Evolutionary conservation across 2,113 vertebrate genomes (phyloP), one percentile per base, ranked within the genome.

Genomic region (Hippocampus barbouri): DNA sequence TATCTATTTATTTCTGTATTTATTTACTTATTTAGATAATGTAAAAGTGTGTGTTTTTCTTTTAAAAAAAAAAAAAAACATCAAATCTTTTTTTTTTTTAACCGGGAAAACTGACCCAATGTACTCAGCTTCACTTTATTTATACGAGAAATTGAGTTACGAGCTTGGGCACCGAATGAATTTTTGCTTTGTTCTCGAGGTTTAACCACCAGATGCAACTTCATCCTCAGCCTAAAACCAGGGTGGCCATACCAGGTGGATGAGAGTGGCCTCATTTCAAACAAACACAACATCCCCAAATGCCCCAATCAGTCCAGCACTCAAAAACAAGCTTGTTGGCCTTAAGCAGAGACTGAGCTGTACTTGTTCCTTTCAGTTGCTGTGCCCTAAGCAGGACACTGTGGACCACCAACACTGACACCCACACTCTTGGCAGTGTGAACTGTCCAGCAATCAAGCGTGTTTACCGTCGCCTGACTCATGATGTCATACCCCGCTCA

Each of bases 321-420:
- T 76, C 27, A 40, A 76, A 70, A 78, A 68, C 77, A 70, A 72
- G 81, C 73, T 83, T 61, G 75, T 68, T 79, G 59, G 68, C 77
- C 77, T 75, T 79, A 70, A 73, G 75, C 75, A 41, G 25, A 75
- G 77, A 80, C 74, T 51, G 70, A 77, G 60, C 61, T 62, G 59
- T 65, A 63, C 72, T 70, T 69, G 59, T 75, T 82, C 70, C 40
- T 57, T 70, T 79, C 68, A 75, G 70, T 81, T 60, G 71, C 72
- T 62, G 51, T 73, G 73, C 68, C 73, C 85, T 64, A 11, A 71
- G 82, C 41, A 63, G 63, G 70, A 72, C 78, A 73, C 62, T 2
- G 21, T 51, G 72, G 90, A 92, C 91, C 91, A 91, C 90, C 89
- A 87, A 81, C 89, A 80, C 69, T 71, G 85, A 86, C 87, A 82